phyloP scores from a whole-genome alignment of 2,797 vertebrate species.

The Saxicola maurus region DNA sequence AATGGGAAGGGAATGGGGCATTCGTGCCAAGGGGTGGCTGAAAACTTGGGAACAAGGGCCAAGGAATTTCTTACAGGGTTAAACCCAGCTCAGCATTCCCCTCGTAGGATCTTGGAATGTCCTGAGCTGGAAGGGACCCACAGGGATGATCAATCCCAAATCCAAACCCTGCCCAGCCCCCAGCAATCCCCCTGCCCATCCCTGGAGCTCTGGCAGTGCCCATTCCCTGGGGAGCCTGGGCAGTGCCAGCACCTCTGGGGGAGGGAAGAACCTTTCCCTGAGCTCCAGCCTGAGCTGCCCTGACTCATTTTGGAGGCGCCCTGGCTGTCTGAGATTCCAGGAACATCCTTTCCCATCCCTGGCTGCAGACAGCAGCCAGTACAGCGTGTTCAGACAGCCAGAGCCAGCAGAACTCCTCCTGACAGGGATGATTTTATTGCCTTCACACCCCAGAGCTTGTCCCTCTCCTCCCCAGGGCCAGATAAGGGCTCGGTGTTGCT shows the following conservation, averaged over 20 bases:
- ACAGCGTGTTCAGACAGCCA: conserved; percentile 19
- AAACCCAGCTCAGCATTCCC: background rate
- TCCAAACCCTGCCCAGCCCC: background rate
- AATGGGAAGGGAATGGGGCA: background rate
- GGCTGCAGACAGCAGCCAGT: background rate
- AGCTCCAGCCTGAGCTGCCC: background rate
- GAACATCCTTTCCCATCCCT: background rate
- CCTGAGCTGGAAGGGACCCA: background rate
- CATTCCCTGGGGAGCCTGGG: background rate
- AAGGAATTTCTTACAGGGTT: background rate
- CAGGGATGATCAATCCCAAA: background rate
- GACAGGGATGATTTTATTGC: conserved; percentile 3
- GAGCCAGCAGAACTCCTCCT: conserved; percentile 12
- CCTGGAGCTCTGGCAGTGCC: background rate
- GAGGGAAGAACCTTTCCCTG: background rate
- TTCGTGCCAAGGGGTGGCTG: background rate
- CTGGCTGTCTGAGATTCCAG: background rate
- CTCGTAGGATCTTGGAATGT: background rate
- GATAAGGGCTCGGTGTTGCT: background rate
- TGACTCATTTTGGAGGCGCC: fast-evolving
- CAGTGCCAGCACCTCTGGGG: background rate
- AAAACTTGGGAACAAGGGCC: background rate
- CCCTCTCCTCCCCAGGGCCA: background rate
- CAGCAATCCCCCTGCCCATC: background rate
- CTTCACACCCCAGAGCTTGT: conserved; percentile 4